Evolutionary conservation across 2,888 invertebrate species (phyloP), one percentile per base, ranked within the genome.

Genomic region (Pristionchus arcanus): DNA sequence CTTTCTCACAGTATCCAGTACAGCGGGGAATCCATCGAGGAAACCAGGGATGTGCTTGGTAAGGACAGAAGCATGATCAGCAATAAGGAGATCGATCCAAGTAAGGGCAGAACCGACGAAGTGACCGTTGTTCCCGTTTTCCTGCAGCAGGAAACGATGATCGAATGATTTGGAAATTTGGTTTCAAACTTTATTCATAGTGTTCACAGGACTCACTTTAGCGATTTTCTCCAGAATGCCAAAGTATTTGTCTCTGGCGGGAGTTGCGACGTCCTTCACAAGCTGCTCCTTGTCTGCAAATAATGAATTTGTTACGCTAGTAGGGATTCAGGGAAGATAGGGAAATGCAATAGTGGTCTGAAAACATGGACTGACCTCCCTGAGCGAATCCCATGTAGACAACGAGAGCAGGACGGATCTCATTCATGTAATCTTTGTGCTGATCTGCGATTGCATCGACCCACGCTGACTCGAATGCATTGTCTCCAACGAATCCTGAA

Each of bases 61-160:
- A 16, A 77, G 74, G 0, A 42, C 21, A 2, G 74, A 77, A 9
- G 31, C 25, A 42, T 77, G 74, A 13, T 77, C 74, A 5, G 74
- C 74, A 21, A 77, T 77, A 25, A 77, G 74, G 25, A 77, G 74
- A 77, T 77, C 74, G 74, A 77, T 25, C 74, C 74, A 77, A 42
- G 74, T 77, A 25, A 77, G 42, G 16, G 74, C 15, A 2, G 34
- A 42, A 42, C 74, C 74, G 25, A 77, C 42, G 31, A 77, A 42
- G 25, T 42, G 42, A 13, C 74, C 74, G 16, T 77, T 77, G 37
- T 13, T 42, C 9, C 74, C 74, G 42, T 77, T 77, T 9, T 77
- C 42, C 74, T 77, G 42, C 0, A 77, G 7, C 4, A 49, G 9
- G 42, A 49, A 49, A 42, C 5, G 42, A 42, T 42, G 9, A 42